Percentiles rank a stretch among this genome's conserved stretches.
Evolutionary conservation across 1,140 invertebrate species (phyloP).

Genomic region (Cephus cinctus): DNA sequence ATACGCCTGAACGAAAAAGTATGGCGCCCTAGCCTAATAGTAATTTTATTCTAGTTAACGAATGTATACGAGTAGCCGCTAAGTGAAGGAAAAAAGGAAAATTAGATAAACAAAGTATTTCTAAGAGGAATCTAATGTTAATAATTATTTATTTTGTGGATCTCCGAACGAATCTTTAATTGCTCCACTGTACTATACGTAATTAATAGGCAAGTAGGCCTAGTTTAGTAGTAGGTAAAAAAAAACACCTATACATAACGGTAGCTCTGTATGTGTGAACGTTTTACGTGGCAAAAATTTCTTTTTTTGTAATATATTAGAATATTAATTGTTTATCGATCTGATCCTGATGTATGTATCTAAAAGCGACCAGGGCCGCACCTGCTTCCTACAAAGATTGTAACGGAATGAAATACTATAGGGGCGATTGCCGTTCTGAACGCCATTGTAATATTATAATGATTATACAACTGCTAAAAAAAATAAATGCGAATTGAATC

Average conservation of each 20-base stretch:
- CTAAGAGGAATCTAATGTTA: conserved; percentile 54
- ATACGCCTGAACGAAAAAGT: conserved; percentile 27
- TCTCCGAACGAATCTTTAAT: conserved; percentile 37
- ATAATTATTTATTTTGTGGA: conserved; percentile 57
- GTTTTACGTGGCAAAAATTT: conserved; percentile 37
- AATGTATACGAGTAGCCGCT: conserved; percentile 57
- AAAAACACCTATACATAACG: conserved; percentile 35
- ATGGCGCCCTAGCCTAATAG: conserved; percentile 46
- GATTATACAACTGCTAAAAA: conserved; percentile 55
- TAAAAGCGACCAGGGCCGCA: conserved; percentile 46
- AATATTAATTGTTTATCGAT: conserved; percentile 47
- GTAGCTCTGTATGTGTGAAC: conserved; percentile 44
- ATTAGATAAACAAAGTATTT: conserved; percentile 47
- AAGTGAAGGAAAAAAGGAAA: conserved; percentile 32
- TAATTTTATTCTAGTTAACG: conserved; percentile 57
- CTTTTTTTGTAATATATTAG: conserved; percentile 52
- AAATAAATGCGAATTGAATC: conserved; percentile 24
- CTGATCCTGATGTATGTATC: conserved; percentile 40
- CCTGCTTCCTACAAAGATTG: conserved; percentile 36
- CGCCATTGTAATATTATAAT: conserved; percentile 54
- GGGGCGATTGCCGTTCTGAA: conserved; percentile 48
- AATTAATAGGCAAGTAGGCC: conserved; percentile 30
- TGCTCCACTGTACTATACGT: conserved; percentile 27
- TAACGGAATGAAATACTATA: conserved; percentile 20
- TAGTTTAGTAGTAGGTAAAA: conserved; percentile 22